A percentile compares a stretch with the other conserved stretches of the same genome.
Conservation (phyloP, 2,797 vertebrate species). For the Telmatherina bonti region DNA sequence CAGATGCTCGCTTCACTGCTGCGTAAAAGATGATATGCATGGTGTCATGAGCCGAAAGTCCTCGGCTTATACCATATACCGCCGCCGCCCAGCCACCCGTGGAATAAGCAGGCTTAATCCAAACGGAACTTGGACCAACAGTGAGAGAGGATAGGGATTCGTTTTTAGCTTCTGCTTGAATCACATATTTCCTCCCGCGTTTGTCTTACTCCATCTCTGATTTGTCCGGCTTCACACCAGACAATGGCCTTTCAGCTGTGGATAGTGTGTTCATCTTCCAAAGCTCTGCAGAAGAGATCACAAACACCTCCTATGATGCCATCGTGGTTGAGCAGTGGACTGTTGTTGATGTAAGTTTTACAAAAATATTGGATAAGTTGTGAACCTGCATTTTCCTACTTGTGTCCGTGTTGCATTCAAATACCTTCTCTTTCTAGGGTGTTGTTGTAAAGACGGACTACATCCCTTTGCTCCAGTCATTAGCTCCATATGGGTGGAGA, state of each 20-base stretch:
- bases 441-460: constrained; percentile 93
- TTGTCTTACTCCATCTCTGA: constrained; percentile 29
- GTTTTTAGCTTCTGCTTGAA: constrained; percentile 39
- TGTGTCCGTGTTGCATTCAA: neutral
- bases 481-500: constrained; percentile 93
- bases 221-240: constrained; percentile 75
- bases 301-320: constrained; percentile 88
- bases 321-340: constrained; percentile 99
- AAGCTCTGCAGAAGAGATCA: constrained; percentile 83
- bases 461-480: constrained; percentile 91
- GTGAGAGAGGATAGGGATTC: constrained; percentile 45
- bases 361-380: constrained; percentile 33
- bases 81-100: constrained; percentile 59
- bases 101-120: constrained; percentile 59
- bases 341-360: constrained; percentile 83
- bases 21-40: constrained; percentile 43
- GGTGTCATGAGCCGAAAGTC: constrained; percentile 43
- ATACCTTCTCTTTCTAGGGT: constrained; percentile 78
- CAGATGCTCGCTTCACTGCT: constrained; percentile 34
- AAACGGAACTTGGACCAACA: constrained; percentile 48
- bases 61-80: constrained; percentile 43
- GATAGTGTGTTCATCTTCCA: constrained; percentile 96
- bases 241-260: constrained; percentile 84
- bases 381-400: constrained; percentile 22
- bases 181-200: constrained; percentile 34